Percentiles rank a stretch among this genome's conserved stretches.
Conservation (phyloP, 2,888 invertebrate species). For the Mimachlamys varia region DNA sequence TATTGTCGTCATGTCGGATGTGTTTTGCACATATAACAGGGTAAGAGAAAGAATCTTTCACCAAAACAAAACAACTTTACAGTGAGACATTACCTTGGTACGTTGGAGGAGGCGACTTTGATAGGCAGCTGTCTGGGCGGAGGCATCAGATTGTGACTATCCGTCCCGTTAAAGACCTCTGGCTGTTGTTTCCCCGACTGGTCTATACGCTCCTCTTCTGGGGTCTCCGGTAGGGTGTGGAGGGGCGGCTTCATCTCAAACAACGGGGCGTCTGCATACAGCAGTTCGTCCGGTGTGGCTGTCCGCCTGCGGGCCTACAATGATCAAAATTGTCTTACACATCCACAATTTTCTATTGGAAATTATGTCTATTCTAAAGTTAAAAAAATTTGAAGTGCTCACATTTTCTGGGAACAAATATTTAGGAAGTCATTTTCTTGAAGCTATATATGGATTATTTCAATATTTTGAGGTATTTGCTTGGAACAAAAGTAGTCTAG, state of each 20-base stretch:
- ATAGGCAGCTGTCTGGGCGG: conserved; percentile 63
- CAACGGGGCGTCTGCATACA: conserved; percentile 82
- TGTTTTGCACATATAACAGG: too few relatives aligned
- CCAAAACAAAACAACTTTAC: too few relatives aligned
- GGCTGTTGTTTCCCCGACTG: conserved; percentile 54
- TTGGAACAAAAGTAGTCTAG: not conserved
- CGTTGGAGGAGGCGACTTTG: conserved; percentile 46
- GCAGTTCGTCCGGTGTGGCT: conserved; percentile 86
- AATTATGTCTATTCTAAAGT: not conserved
- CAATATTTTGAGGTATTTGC: too few relatives aligned
- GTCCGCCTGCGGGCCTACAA: conserved; percentile 77
- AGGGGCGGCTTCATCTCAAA: conserved; percentile 42
- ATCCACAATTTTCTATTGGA: not conserved
- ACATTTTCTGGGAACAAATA: not conserved
- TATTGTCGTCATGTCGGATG: too few relatives aligned
- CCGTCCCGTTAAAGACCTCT: conserved; percentile 45
- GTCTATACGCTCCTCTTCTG: conserved; percentile 58
- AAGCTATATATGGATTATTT: too few relatives aligned
- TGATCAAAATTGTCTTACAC: not conserved
- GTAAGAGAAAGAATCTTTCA: too few relatives aligned
- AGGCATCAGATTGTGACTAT: conserved; percentile 62
- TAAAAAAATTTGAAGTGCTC: not conserved
- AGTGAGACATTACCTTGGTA: conserved; percentile 44
- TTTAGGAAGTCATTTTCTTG: not conserved
- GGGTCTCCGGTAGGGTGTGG: conserved; percentile 66